Evolutionary conservation across 1,140 invertebrate genomes (phyloP).

Genomic region (Neodiprion fabricii): DNA sequence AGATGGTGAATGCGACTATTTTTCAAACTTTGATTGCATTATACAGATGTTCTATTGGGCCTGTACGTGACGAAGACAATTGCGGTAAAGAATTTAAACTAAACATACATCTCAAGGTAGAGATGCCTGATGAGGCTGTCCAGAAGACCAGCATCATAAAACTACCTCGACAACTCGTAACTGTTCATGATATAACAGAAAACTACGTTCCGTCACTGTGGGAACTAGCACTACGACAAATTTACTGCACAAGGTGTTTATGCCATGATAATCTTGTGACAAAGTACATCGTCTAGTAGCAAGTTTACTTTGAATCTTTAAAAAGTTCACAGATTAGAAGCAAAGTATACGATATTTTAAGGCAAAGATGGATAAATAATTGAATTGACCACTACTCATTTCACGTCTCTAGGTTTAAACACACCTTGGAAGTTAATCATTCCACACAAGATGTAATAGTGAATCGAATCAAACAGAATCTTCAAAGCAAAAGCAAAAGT

Average conservation of each 20-base stretch:
- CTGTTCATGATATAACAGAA: constrained; percentile 37
- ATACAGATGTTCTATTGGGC: constrained; percentile 36
- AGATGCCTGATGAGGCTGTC: constrained; percentile 18
- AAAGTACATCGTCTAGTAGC: too few relatives aligned
- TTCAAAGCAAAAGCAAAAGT: not conserved
- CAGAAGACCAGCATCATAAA: constrained; percentile 35
- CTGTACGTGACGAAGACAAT: constrained; percentile 20
- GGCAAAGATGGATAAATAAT: not conserved
- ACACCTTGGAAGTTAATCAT: constrained; percentile 34
- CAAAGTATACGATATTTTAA: constrained; percentile 8
- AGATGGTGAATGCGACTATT: not conserved
- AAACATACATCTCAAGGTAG: constrained; percentile 22
- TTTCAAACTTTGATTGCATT: not conserved
- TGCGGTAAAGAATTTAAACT: constrained; percentile 37
- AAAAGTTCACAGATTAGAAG: too few relatives aligned
- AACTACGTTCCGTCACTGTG: constrained; percentile 41
- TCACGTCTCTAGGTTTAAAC: constrained; percentile 19
- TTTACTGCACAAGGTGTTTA: constrained; percentile 44
- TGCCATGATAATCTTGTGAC: not conserved
- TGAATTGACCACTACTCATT: too few relatives aligned
- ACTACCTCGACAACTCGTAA: constrained; percentile 47
- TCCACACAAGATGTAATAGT: constrained; percentile 33
- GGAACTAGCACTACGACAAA: constrained; percentile 49
- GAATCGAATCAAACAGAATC: not conserved
- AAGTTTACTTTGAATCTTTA: too few relatives aligned